Evolutionary conservation across 2,797 vertebrate genomes (phyloP).

Genomic region (Halcyon leucocephala): DNA sequence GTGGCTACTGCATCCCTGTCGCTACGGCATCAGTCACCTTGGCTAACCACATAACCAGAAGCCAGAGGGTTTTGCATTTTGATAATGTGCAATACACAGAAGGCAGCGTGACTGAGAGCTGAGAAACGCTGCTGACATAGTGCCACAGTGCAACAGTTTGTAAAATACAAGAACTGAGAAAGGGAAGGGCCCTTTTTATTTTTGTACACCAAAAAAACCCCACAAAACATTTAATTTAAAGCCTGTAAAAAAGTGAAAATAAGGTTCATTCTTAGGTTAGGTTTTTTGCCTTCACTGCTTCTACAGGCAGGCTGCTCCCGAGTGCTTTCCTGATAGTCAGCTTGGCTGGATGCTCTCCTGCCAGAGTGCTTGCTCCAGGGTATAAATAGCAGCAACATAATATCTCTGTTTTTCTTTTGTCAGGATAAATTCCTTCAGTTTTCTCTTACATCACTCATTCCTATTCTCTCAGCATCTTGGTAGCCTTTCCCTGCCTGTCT

Average conservation of each 20-base stretch:
- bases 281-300: background rate
- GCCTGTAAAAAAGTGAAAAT: background rate
- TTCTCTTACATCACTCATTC: background rate
- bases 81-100: background rate
- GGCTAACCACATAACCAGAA: background rate
- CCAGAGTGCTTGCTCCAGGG: rapidly evolving
- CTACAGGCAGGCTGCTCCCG: background rate
- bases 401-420: background rate
- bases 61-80: background rate
- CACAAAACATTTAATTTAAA: background rate
- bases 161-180: background rate
- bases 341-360: background rate
- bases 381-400: background rate
- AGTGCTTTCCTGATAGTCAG: background rate
- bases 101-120: background rate
- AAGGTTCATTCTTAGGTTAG: background rate
- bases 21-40: background rate
- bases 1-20: background rate
- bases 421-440: background rate
- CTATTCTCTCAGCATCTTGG: background rate
- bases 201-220: background rate
- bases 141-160: background rate
- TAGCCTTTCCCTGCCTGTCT: background rate
- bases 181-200: background rate
- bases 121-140: background rate